phyloP scores from a whole-genome alignment of 2,797 vertebrate species.

The Centroberyx gerrardi region DNA sequence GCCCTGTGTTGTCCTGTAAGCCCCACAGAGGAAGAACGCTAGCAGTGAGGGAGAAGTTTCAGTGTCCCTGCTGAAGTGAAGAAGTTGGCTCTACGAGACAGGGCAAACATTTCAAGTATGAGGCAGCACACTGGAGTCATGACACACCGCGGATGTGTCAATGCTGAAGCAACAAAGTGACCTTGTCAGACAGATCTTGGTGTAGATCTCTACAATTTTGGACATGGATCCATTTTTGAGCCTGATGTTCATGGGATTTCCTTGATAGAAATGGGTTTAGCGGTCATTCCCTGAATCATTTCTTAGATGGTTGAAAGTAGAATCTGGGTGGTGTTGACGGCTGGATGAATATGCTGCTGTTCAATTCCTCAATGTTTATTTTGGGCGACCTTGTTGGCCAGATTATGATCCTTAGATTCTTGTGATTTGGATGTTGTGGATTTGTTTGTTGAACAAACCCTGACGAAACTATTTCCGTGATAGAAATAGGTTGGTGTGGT shows the following conservation, averaged over 20 bases:
- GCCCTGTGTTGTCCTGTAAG: slow-evolving; percentile 9
- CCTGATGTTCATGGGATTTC: not conserved
- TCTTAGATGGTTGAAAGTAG: too few species aligned
- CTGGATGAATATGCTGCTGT: not conserved
- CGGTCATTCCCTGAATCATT: too few species aligned
- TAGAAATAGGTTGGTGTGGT: not conserved
- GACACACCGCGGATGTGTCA: not conserved
- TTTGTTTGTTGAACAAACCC: not conserved
- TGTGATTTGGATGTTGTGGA: not conserved
- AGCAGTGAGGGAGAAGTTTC: not conserved
- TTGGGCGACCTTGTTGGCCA: not conserved
- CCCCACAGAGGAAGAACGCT: slow-evolving; percentile 17
- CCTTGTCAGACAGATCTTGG: not conserved
- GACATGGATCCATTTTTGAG: not conserved
- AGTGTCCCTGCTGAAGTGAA: slow-evolving; percentile 9
- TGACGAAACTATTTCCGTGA: not conserved
- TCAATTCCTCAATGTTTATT: not conserved
- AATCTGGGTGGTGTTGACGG: not conserved
- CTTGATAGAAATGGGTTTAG: not conserved
- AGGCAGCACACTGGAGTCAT: slow-evolving; percentile 4
- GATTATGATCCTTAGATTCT: not conserved
- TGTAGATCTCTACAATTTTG: not conserved
- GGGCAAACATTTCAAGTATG: slow-evolving; percentile 31
- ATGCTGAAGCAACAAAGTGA: not conserved
- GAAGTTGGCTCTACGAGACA: not conserved